Evolutionary conservation across 2,888 invertebrate genomes (phyloP).

Genomic region (Emmelina monodactyla): DNA sequence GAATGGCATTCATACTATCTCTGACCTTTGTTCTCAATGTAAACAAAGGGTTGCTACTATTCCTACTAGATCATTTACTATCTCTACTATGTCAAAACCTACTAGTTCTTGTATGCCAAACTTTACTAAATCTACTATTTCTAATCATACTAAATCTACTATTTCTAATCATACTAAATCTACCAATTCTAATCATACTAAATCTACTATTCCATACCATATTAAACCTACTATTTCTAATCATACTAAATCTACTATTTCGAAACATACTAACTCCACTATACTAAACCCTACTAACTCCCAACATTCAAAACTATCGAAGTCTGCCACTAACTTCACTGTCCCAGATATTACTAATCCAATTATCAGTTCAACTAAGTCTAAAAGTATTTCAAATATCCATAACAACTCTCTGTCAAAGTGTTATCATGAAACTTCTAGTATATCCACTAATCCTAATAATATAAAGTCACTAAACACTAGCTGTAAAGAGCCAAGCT

Average conservation of each 20-base stretch:
- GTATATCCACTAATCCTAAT: background rate
- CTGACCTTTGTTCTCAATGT: background rate
- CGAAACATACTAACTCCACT: background rate
- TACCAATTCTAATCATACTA: no score
- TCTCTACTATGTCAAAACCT: background rate
- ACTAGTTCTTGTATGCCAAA: background rate
- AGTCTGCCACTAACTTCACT: background rate
- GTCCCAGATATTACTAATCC: background rate
- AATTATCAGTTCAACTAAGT: background rate
- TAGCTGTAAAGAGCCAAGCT: no score
- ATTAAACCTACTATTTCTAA: background rate
- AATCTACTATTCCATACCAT: no score
- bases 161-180: no score
- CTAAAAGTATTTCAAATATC: background rate
- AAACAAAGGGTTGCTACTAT: no score
- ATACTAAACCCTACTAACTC: background rate
- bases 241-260: background rate
- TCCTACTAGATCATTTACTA: no score
- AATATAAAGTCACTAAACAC: no score
- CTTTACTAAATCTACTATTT: background rate
- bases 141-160: background rate
- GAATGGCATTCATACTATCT: background rate
- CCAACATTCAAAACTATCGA: background rate
- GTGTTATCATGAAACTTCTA: background rate
- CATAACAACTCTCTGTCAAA: background rate